Evolutionary conservation across 2,888 invertebrate species (phyloP).

Genomic region (Geotrupes spiniger): DNA sequence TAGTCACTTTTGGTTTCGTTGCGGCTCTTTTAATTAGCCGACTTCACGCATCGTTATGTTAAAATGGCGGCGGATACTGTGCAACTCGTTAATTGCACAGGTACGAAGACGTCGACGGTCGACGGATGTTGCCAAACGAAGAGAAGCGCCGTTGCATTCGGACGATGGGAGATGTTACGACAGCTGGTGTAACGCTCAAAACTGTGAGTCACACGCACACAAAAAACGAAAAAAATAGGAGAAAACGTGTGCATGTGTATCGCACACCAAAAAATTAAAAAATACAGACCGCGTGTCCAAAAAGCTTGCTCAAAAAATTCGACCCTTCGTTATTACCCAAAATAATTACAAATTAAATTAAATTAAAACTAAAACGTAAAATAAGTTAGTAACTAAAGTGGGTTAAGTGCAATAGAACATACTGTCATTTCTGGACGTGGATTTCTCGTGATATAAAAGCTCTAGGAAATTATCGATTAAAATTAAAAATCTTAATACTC

Average conservation of each 20-base stretch:
- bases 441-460: too few species aligned
- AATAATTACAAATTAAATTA: constrained; percentile 16
- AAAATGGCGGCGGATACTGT: constrained; percentile 38
- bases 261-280: constrained; percentile 24
- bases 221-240: constrained; percentile 20
- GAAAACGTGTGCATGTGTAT: constrained; percentile 25
- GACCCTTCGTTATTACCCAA: constrained; percentile 19
- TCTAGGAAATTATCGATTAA: too few species aligned
- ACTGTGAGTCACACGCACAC: constrained; percentile 14
- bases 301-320: constrained; percentile 25
- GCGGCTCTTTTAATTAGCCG: constrained; percentile 44
- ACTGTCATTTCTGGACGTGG: too few species aligned
- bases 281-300: constrained; percentile 26
- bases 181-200: constrained; percentile 22
- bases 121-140: constrained; percentile 9
- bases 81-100: constrained; percentile 33
- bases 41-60: constrained; percentile 41
- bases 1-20: constrained; percentile 45
- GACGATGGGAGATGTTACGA: constrained; percentile 9
- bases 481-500: too few species aligned
- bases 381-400: too few species aligned
- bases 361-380: too few species aligned
- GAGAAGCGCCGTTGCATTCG: constrained; percentile 3
- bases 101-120: constrained; percentile 7
- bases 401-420: too few species aligned